A percentile compares a stretch with the other conserved stretches of the same genome.
phyloP scores from a whole-genome alignment of 2,888 invertebrate species.

The Drosophila ezoana region DNA sequence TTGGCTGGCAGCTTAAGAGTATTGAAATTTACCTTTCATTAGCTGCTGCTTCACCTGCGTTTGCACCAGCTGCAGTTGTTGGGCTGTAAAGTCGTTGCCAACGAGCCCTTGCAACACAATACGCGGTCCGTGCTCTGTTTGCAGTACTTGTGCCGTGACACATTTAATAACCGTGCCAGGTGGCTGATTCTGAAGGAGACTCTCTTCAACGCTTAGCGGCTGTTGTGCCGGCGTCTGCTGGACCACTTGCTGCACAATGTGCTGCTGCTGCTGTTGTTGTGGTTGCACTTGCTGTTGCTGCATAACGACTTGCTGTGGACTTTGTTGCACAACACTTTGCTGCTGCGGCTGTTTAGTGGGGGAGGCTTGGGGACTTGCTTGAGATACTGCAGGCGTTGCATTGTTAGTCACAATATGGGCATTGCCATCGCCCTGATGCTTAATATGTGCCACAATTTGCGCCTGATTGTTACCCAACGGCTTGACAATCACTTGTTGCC shows the following conservation, averaged over 20 bases:
- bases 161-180: conserved; percentile 94
- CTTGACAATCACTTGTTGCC: conserved; percentile 93
- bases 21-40: conserved; percentile 88
- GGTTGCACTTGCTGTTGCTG: conserved; percentile 55
- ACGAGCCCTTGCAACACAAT: conserved; percentile 94
- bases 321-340: conserved; percentile 43
- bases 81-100: conserved; percentile 92
- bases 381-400: conserved; percentile 72
- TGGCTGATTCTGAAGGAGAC: conserved; percentile 91
- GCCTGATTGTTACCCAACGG: conserved; percentile 92
- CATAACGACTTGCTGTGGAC: conserved; percentile 49
- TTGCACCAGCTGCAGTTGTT: conserved; percentile 92
- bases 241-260: conserved; percentile 50
- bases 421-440: conserved; percentile 86
- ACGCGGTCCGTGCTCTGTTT: conserved; percentile 93
- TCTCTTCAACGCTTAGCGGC: conserved; percentile 88
- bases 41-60: conserved; percentile 96
- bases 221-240: conserved; percentile 63
- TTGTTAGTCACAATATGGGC: conserved; percentile 84
- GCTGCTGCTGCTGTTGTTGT: conserved; percentile 55
- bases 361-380: conserved; percentile 69
- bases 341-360: conserved; percentile 52
- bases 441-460: conserved; percentile 91
- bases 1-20: not conserved
- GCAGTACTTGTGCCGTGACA: conserved; percentile 94